A percentile compares a stretch with the other conserved stretches of the same genome.
Evolutionary conservation across 2,797 vertebrate species (phyloP).

Genomic region (Parauchenoglanis ngamensis): DNA sequence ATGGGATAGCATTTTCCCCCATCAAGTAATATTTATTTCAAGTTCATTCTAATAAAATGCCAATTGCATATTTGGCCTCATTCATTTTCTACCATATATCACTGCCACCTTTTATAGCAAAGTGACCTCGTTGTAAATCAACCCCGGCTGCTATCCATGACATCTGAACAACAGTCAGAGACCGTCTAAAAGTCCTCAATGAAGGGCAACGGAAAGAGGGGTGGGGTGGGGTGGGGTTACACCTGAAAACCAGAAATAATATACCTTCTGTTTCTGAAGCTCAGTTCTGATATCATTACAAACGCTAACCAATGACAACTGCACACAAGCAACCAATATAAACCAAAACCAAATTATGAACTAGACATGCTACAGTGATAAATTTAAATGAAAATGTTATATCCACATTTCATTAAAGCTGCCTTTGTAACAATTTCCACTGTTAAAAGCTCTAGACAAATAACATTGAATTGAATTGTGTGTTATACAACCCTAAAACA

Average conservation of each 20-base stretch:
- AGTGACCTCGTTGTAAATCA: constrained; percentile 13
- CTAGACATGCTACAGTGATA: neutral
- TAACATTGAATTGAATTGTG: neutral
- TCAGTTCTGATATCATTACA: neutral
- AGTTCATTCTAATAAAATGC: constrained; percentile 10
- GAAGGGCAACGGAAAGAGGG: neutral
- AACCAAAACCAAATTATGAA: neutral
- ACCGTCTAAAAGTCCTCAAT: neutral
- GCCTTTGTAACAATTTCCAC: neutral
- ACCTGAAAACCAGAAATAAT: neutral
- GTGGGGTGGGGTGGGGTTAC: no score
- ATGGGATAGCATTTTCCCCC: neutral
- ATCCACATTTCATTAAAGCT: neutral
- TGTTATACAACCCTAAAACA: neutral
- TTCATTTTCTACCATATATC: neutral
- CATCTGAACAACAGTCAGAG: constrained; percentile 6
- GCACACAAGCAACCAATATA: neutral
- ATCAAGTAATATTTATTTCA: constrained; percentile 20
- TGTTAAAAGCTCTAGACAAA: neutral
- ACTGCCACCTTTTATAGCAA: constrained; percentile 24
- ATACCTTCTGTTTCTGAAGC: neutral
- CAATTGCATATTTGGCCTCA: neutral
- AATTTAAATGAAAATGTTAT: neutral
- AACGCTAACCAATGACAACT: neutral
- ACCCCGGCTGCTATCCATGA: neutral